Evolutionary conservation across 2,113 vertebrate genomes (phyloP).

Genomic region (Nicator chloris): DNA sequence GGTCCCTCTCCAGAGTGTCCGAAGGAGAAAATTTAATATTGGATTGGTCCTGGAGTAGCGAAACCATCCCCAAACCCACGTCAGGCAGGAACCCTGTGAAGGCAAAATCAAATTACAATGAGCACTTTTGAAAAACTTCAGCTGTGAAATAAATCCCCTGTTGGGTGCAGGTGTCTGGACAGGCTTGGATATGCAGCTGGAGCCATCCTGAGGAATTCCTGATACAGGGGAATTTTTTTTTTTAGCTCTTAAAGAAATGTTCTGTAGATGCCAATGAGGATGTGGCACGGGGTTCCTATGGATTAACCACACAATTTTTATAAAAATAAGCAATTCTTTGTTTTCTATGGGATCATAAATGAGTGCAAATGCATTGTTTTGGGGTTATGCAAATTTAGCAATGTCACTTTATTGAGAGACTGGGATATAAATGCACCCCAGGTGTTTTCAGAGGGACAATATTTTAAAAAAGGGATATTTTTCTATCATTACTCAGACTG

Average conservation of each 20-base stretch:
- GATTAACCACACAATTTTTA: background rate
- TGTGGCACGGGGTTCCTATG: background rate
- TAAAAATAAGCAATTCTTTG: background rate
- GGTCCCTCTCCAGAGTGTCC: slow-evolving; percentile 69
- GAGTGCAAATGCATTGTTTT: background rate
- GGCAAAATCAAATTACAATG: slow-evolving; percentile 10
- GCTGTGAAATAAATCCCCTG: background rate
- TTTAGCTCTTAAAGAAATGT: background rate
- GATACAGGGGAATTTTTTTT: rapidly evolving
- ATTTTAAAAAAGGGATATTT: background rate
- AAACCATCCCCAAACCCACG: slow-evolving; percentile 73
- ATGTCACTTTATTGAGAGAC: background rate
- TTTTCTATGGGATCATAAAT: background rate
- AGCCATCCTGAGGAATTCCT: background rate
- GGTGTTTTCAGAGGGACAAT: background rate
- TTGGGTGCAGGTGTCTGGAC: background rate
- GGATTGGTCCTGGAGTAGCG: slow-evolving; percentile 72
- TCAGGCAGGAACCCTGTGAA: slow-evolving; percentile 44
- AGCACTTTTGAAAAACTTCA: background rate
- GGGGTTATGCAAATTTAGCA: background rate
- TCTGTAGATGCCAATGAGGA: background rate
- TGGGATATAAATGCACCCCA: background rate
- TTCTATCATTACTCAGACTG: background rate
- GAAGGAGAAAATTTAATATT: slow-evolving; percentile 69
- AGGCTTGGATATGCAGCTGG: background rate